Evolutionary conservation across 2,797 vertebrate genomes (phyloP), one percentile per base, ranked within the genome.

Genomic region (Microcaecilia unicolor): DNA sequence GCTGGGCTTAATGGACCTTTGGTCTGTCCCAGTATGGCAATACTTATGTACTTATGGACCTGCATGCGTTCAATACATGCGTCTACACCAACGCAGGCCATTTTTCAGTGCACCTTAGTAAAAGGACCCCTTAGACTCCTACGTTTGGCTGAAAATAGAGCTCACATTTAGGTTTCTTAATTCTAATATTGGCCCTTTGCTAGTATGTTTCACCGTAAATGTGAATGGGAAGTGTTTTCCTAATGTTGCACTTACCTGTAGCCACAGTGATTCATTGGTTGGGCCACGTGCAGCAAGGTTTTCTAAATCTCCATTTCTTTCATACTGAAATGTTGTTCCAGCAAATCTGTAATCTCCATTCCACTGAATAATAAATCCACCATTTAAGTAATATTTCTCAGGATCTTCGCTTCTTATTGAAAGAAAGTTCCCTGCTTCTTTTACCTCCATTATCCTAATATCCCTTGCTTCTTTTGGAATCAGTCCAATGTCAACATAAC

Each of bases 331-430:
- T 18, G 82, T 41, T 0, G 91, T 90, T 33, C 90, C 94, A 1
- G 91, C 92, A 7, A 92, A 80, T 57, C 87, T 80, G 32, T 97
- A 97, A 70, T 97, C 89, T 10, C 95, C 94, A 5, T 91, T 98
- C 95, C 95, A 99, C 50, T 99, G 95, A 74, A 99, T 99, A 61
- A 97, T 92, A 65, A 79, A 97, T 45, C 90, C 90, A 35, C 95
- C 95, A 15, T 99, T 99, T 44, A 99, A 85, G 51, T 88, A 95
- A 50, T 97, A 94, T 25, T 92, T 83, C 37, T 88, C 83, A 2
- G 89, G 80, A 32, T 79, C 69, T 55, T 81, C 71, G 33, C 84
- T 87, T 56, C 87, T 74, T 27, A 98, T 69, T 11, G 84, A 93
- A 66, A 99, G 83, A 67, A 97, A 99, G 71, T 99, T 99, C 53